Evolutionary conservation across 2,888 invertebrate genomes (phyloP), one percentile per base, ranked within the genome.

Genomic region (Neoaliturus tenellus): DNA sequence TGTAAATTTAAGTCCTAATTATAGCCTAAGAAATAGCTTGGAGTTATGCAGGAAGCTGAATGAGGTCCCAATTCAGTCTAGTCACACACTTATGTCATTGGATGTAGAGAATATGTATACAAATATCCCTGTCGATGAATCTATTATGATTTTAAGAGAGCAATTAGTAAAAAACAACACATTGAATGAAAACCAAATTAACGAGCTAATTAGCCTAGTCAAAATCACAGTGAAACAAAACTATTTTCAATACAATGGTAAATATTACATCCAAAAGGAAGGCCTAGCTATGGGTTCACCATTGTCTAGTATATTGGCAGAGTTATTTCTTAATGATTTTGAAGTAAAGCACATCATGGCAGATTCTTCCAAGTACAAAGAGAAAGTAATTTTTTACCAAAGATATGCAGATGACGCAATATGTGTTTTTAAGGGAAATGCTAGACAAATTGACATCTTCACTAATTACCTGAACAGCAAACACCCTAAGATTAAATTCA

Each of bases 41-140:
- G 33, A 71, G 41, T 41, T 71, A n/a, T 12, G 4, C 6, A 71
- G 39, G 23, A 71, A 71, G 41, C 4, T 71, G 41, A 35, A 71
- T 71, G 39, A 71, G 10, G 41, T 71, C n/a, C n/a, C n/a, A n/a
- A n/a, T n/a, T n/a, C n/a, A n/a, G n/a, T n/a, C 33, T 41, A 17
- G 17, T 71, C 20, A 10, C 20, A 71, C 71, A 71, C 2, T 71
- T 4, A 71, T 71, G 39, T 39, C 71, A 1, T 39, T 71, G 20
- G 71, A 71, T 71, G 71, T 71, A 71, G 71, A 71, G 8, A 71
- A 71, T 20, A 71, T 71, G 41, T 71, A 71, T 20, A 71, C 71
- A 28, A 71, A 71, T 35, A 71, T 71, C 4, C 71, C 71, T 5
- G 39, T 71, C n/a, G 17, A 71, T 14, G n/a, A 71, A 71, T 35